Percentiles rank a stretch among this genome's conserved stretches.
Conservation (phyloP, 1,140 invertebrate species). For the Lepidurus arcticus region DNA sequence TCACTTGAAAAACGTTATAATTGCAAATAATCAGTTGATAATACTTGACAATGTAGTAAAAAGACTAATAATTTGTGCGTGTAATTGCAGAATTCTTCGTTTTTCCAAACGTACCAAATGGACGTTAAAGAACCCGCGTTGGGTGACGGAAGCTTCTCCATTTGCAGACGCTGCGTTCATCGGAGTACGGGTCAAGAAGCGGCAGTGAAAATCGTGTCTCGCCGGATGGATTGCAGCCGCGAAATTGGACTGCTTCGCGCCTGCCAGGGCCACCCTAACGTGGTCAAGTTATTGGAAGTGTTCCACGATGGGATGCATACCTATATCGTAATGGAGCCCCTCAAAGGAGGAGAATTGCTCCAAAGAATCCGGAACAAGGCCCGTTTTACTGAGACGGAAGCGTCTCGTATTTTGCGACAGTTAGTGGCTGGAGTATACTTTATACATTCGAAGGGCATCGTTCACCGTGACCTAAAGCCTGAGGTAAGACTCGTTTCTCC, state of each 20-base stretch:
- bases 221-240: constrained; percentile 64
- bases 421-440: constrained; percentile 72
- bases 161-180: constrained; percentile 77
- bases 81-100: constrained; percentile 66
- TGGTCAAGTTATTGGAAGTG: constrained; percentile 77
- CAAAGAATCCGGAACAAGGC: constrained; percentile 56
- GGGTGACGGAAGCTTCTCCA: constrained; percentile 83
- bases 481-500: constrained; percentile 51
- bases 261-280: constrained; percentile 81
- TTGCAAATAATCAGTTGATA: too few relatives aligned
- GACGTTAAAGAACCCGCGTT: constrained; percentile 60
- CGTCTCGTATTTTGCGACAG: constrained; percentile 63
- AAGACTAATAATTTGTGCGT: constrained; percentile 28
- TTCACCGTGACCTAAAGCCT: constrained; percentile 85
- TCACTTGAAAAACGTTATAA: too few relatives aligned
- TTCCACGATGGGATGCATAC: constrained; percentile 73
- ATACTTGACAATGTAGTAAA: too few relatives aligned
- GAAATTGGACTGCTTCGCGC: constrained; percentile 71
- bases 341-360: constrained; percentile 82
- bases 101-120: constrained; percentile 79
- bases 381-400: constrained; percentile 63
- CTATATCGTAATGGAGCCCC: constrained; percentile 80
- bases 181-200: constrained; percentile 63
- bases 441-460: constrained; percentile 72
- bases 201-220: constrained; percentile 85